These are phyloP conservation scores for Eupristina koningsbergeri DNA, from an alignment of 1,140 invertebrate species.

Conservation along the genomic window DNA sequence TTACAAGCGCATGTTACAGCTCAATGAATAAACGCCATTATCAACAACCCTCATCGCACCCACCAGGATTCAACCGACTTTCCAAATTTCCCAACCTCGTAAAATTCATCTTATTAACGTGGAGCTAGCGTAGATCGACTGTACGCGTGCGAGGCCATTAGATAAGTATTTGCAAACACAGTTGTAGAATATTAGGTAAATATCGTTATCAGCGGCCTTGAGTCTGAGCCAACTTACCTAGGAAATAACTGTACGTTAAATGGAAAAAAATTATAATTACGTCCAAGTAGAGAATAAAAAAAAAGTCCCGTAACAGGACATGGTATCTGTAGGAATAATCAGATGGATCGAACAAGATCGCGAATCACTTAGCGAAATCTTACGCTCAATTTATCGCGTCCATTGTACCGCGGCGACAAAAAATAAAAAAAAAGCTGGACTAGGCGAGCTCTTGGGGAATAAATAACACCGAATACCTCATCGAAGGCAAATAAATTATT, in stretches of 20 bases:
- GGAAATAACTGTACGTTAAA: no score
- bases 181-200: not conserved
- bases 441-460: not conserved
- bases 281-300: no score
- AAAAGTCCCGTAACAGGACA: no score
- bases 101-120: not conserved
- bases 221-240: not conserved
- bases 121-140: not conserved
- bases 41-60: not conserved
- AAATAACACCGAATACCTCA: not conserved
- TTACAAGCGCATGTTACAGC: not conserved
- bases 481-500: not conserved
- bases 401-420: no score
- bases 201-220: not conserved
- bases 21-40: not conserved
- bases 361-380: no score
- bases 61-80: not conserved
- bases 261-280: no score
- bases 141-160: not conserved
- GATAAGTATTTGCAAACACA: not conserved
- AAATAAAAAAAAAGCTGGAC: no score
- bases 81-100: not conserved
- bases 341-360: no score
- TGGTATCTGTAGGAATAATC: no score
- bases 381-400: no score